Percentiles rank a stretch among this genome's conserved stretches.
These are phyloP conservation scores for Zygothrica quintamaculata DNA, from an alignment of 2,888 invertebrate species.

Conservation along the genomic window DNA sequence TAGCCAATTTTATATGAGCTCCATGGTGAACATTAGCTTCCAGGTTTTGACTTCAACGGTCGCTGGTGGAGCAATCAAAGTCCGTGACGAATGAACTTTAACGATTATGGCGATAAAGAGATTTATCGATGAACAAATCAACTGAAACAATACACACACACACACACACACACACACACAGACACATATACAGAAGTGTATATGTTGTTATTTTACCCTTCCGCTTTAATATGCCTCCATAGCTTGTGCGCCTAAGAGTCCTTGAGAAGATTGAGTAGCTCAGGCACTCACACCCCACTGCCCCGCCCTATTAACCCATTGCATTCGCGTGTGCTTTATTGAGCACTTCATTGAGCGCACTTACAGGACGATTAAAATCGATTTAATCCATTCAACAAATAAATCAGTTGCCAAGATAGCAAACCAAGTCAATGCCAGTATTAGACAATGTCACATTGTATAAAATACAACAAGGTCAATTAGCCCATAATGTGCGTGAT, in stretches of 20 bases:
- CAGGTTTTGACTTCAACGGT: conserved; percentile 24
- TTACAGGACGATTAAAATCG: conserved; percentile 77
- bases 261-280: conserved; percentile 41
- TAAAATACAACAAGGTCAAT: conserved; percentile 58
- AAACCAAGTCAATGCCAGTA: conserved; percentile 23
- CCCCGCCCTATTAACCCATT: neutral
- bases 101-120: conserved; percentile 78
- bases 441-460: conserved; percentile 34
- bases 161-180: conserved; percentile 27
- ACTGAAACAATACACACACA: conserved; percentile 59
- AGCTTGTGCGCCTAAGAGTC: conserved; percentile 43
- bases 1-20: neutral
- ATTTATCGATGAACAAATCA: conserved; percentile 73
- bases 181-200: conserved; percentile 7
- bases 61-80: conserved; percentile 61
- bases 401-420: conserved; percentile 63
- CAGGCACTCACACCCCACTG: neutral
- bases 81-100: conserved; percentile 76
- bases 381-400: conserved; percentile 68
- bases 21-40: conserved; percentile 39
- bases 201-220: conserved; percentile 43
- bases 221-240: conserved; percentile 33
- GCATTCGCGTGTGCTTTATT: conserved; percentile 70
- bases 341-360: conserved; percentile 71
- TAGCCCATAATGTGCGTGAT: conserved; percentile 45